phyloP scores from a whole-genome alignment of 2,888 invertebrate genomes.

The Desoria tigrina region DNA sequence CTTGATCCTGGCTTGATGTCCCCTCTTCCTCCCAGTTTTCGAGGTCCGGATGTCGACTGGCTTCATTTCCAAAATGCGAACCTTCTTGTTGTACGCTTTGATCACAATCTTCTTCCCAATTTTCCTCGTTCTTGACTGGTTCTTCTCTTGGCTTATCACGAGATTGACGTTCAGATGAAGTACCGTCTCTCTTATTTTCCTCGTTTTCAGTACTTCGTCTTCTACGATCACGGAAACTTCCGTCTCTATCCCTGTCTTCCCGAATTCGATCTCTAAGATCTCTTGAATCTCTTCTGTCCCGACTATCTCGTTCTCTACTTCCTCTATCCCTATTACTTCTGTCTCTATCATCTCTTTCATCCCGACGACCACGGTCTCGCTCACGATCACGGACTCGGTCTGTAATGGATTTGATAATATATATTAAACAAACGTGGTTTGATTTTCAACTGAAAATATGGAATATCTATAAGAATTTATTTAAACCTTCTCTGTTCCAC shows the following conservation, averaged over 20 bases:
- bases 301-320: conserved; percentile 36
- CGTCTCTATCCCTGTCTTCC: conserved; percentile 6
- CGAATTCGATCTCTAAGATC: conserved; percentile 29
- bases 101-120: conserved; percentile 16
- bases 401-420: neutral
- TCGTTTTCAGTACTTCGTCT: conserved; percentile 26
- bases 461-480: neutral
- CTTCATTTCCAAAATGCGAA: too few species aligned
- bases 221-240: conserved; percentile 10
- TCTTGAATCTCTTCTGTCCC: conserved; percentile 28
- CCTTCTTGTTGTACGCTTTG: neutral
- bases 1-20: too few species aligned
- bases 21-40: conserved; percentile 11
- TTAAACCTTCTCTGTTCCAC: neutral
- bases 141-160: neutral
- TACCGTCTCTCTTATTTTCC: conserved; percentile 17
- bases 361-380: conserved; percentile 26
- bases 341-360: conserved; percentile 15
- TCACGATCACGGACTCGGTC: conserved; percentile 26
- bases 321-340: conserved; percentile 8
- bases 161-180: conserved; percentile 15
- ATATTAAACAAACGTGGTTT: neutral
- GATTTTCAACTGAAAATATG: neutral
- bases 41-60: neutral
- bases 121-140: conserved; percentile 9